Evolutionary conservation across 2,797 vertebrate species (phyloP).

Genomic region (Notolabrus celidotus): DNA sequence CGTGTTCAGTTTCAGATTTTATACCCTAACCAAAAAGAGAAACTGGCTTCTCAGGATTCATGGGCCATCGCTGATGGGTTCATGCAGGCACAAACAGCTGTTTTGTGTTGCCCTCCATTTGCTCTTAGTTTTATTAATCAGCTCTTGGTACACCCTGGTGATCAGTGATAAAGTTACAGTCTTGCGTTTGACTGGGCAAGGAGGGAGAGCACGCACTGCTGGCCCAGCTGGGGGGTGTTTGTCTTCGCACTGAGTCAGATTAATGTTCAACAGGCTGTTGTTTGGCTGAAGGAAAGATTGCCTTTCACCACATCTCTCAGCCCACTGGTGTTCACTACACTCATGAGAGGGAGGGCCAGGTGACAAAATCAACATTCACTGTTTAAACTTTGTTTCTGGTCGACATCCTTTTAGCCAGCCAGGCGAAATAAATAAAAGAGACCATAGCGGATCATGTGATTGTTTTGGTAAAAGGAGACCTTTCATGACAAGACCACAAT

Average conservation of each 20-base stretch:
- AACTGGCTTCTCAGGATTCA: constrained; percentile 66
- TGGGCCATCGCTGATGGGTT: constrained; percentile 59
- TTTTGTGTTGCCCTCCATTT: constrained; percentile 79
- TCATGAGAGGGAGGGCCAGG: constrained; percentile 45
- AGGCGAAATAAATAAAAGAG: constrained; percentile 54
- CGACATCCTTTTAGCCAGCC: constrained; percentile 27
- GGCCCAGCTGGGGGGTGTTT: constrained; percentile 73
- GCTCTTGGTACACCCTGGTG: constrained; percentile 70
- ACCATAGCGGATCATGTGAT: constrained; percentile 47
- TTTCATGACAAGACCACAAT: constrained; percentile 54
- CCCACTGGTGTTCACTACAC: constrained; percentile 34
- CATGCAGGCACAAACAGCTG: constrained; percentile 80
- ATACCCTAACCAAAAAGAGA: constrained; percentile 61
- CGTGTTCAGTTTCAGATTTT: constrained; percentile 60
- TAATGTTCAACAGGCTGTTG: constrained; percentile 79
- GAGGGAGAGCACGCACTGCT: constrained; percentile 53
- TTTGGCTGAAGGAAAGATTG: constrained; percentile 67
- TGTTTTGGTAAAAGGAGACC: constrained; percentile 48
- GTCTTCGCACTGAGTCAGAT: constrained; percentile 71
- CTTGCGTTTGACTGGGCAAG: constrained; percentile 46
- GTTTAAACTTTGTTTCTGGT: constrained; percentile 36
- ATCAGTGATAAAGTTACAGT: constrained; percentile 72
- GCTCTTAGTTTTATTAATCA: constrained; percentile 79
- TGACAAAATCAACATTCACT: constrained; percentile 51
- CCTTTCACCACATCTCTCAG: constrained; percentile 51